Conservation (phyloP, 2,888 invertebrate species). For the Tupiocoris notatus region DNA sequence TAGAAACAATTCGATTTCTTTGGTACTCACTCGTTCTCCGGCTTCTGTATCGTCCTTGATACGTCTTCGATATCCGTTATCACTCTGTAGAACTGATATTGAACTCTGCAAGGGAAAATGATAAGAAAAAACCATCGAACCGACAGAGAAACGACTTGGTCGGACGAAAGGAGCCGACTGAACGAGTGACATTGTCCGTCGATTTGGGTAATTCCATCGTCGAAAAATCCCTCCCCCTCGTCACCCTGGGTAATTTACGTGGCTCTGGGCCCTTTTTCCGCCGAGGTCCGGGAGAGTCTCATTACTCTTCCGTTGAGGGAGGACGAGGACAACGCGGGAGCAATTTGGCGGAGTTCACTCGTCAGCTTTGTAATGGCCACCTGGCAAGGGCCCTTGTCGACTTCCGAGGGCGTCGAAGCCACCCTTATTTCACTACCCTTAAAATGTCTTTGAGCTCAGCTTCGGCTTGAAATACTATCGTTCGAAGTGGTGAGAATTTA, state of each 20-base stretch:
- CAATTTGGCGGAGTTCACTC: constrained; percentile 29
- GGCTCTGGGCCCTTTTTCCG: constrained; percentile 25
- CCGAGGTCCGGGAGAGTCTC: constrained; percentile 14
- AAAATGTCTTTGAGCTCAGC: not conserved
- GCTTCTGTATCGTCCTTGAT: too few relatives aligned
- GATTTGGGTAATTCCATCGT: constrained; percentile 45
- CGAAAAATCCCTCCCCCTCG: constrained; percentile 18
- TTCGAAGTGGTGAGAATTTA: too few relatives aligned
- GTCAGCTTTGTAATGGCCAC: constrained; percentile 38
- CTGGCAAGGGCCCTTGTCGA: constrained; percentile 34
- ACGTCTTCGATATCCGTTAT: too few relatives aligned
- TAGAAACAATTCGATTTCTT: too few relatives aligned
- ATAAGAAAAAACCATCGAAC: not conserved
- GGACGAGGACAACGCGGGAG: constrained; percentile 30
- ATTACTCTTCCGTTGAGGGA: constrained; percentile 33
- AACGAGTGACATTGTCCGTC: constrained; percentile 44
- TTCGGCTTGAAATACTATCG: not conserved
- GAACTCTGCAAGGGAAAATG: too few relatives aligned
- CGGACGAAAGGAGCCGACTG: constrained; percentile 11
- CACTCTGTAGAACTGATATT: too few relatives aligned
- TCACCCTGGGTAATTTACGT: constrained; percentile 34
- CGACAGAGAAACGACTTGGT: constrained; percentile 17
- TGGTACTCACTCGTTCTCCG: too few relatives aligned
- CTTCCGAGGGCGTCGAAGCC: not conserved
- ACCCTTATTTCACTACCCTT: not conserved